These are phyloP conservation scores for Apis cerana DNA, from an alignment of 1,140 invertebrate genomes.

Conservation along the genomic window DNA sequence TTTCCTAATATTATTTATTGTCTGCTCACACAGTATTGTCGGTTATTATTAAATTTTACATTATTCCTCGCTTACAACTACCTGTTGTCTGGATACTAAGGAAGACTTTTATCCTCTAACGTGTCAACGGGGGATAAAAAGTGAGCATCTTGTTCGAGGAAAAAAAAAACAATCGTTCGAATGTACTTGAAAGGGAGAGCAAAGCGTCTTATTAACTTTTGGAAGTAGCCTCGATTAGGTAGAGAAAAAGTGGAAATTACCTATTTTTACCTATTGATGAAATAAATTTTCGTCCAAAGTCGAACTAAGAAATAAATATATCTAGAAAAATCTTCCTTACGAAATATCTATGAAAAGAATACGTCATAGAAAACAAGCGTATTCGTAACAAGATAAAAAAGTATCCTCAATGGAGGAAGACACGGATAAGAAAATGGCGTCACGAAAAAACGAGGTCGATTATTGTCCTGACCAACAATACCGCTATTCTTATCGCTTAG, in stretches of 20 bases:
- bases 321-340: background rate
- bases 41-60: constrained; percentile 71
- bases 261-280: background rate
- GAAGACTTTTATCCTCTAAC: constrained; percentile 72
- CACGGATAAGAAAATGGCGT: background rate
- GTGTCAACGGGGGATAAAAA: constrained; percentile 19
- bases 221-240: background rate
- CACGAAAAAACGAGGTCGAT: constrained; percentile 9
- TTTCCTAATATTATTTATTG: constrained; percentile 77
- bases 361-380: background rate
- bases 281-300: background rate
- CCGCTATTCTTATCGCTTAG: constrained; percentile 66
- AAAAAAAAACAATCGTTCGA: background rate
- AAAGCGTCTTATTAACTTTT: background rate
- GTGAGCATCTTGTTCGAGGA: background rate
- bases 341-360: background rate
- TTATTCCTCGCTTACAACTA: constrained; percentile 67
- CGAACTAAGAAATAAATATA: background rate
- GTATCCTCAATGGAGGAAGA: background rate
- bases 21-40: constrained; percentile 80
- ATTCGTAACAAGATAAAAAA: background rate
- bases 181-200: background rate
- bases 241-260: background rate
- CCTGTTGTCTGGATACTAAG: constrained; percentile 79
- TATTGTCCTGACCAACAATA: constrained; percentile 69